phyloP scores from a whole-genome alignment of 1,140 invertebrate species.

The Sinonovacula constricta region DNA sequence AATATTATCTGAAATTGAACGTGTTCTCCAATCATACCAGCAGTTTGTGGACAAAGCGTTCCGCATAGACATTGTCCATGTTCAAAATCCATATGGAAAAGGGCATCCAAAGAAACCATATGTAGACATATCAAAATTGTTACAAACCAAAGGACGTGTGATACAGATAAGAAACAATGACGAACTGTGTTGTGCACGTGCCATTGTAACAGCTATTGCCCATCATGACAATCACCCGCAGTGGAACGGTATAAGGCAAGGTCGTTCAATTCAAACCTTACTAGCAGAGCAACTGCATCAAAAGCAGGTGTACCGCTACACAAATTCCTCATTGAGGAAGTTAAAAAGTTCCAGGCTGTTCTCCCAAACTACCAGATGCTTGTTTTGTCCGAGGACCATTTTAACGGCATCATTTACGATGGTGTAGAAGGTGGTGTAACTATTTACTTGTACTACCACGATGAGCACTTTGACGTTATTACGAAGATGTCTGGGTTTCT shows the following conservation, averaged over 20 bases:
- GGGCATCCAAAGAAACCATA: neutral
- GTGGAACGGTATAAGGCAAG: constrained; percentile 5
- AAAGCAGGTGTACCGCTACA: neutral
- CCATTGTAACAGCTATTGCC: constrained; percentile 6
- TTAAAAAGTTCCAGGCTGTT: constrained; percentile 5
- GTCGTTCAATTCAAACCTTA: neutral
- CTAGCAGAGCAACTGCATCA: constrained; percentile 5
- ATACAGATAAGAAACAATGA: constrained; percentile 8
- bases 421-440: neutral
- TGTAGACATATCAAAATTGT: neutral
- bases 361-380: neutral
- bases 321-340: constrained; percentile 12
- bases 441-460: constrained; percentile 13
- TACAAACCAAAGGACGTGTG: neutral
- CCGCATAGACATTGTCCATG: constrained; percentile 1
- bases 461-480: too few species aligned
- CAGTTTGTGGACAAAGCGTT: constrained; percentile 14
- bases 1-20: constrained; percentile 8
- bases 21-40: constrained; percentile 7
- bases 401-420: too few species aligned
- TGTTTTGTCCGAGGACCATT: constrained; percentile 1
- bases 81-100: neutral
- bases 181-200: constrained; percentile 11
- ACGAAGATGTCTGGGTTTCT: constrained; percentile 19
- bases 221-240: constrained; percentile 3